These are phyloP conservation scores for Gorsachius goisagi DNA, from an alignment of 2,113 vertebrate species.

Conservation along the genomic window DNA sequence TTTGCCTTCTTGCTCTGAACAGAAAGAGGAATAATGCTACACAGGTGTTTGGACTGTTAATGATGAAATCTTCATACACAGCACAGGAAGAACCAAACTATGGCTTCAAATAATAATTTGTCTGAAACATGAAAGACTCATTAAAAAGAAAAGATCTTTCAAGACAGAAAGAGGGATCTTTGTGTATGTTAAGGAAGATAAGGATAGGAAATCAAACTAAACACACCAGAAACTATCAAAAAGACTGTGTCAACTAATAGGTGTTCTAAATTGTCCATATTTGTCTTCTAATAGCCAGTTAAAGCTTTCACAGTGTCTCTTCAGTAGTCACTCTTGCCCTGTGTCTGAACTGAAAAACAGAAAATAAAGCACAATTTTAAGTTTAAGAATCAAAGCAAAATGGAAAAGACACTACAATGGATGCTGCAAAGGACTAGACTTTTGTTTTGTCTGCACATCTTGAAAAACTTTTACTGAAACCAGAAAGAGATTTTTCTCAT, in stretches of 20 bases:
- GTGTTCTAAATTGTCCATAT: neutral
- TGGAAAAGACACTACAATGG: neutral
- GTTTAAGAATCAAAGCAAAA: neutral
- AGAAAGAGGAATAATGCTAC: neutral
- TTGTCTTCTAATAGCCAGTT: neutral
- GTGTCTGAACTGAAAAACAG: neutral
- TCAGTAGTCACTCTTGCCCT: neutral
- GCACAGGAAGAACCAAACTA: neutral
- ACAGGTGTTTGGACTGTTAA: neutral
- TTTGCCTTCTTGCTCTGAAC: neutral
- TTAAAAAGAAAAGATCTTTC: neutral
- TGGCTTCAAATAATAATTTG: neutral
- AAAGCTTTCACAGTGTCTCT: neutral
- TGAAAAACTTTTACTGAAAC: neutral
- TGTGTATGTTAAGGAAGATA: neutral
- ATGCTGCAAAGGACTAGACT: neutral
- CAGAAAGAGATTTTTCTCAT: neutral
- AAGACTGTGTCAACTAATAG: neutral
- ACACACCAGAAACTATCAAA: neutral
- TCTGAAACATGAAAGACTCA: neutral
- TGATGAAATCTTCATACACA: neutral
- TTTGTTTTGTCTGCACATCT: neutral
- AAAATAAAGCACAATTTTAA: neutral
- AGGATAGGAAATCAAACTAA: neutral
- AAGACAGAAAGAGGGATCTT: neutral